Conservation (phyloP, 2,797 vertebrate genomes). For the Pteropus rufus region DNA sequence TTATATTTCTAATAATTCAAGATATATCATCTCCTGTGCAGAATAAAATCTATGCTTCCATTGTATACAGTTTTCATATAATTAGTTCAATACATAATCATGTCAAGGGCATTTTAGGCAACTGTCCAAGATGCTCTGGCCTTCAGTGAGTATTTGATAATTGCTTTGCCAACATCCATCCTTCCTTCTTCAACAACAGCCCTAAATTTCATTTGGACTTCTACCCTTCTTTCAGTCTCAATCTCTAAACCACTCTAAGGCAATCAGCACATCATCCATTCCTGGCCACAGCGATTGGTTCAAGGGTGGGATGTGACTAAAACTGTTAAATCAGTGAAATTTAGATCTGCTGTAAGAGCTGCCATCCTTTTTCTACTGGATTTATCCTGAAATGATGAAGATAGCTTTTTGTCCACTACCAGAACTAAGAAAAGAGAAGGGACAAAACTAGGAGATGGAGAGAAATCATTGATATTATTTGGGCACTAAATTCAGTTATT, state of each 20-base stretch:
- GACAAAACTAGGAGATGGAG: neutral
- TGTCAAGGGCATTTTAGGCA: neutral
- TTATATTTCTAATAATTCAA: neutral
- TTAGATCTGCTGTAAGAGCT: neutral
- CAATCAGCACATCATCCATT: neutral
- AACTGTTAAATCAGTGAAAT: neutral
- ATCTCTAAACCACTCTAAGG: neutral
- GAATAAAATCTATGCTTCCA: neutral
- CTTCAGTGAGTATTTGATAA: neutral
- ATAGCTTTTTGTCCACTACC: neutral
- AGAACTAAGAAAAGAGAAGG: neutral
- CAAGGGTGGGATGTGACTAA: neutral
- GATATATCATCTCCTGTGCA: neutral
- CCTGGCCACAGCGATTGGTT: neutral
- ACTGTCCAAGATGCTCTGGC: neutral
- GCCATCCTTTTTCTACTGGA: neutral
- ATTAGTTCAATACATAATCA: neutral
- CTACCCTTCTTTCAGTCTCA: neutral
- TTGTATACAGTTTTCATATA: neutral
- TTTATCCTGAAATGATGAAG: neutral
- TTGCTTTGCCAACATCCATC: neutral
- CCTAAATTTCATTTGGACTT: neutral
- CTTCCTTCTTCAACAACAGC: neutral
- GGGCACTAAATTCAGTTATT: neutral
- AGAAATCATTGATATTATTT: neutral